A percentile compares a stretch with the other conserved stretches of the same genome.
These are phyloP conservation scores for Brachylomia viminalis DNA, from an alignment of 2,888 invertebrate genomes.

Conservation along the genomic window DNA sequence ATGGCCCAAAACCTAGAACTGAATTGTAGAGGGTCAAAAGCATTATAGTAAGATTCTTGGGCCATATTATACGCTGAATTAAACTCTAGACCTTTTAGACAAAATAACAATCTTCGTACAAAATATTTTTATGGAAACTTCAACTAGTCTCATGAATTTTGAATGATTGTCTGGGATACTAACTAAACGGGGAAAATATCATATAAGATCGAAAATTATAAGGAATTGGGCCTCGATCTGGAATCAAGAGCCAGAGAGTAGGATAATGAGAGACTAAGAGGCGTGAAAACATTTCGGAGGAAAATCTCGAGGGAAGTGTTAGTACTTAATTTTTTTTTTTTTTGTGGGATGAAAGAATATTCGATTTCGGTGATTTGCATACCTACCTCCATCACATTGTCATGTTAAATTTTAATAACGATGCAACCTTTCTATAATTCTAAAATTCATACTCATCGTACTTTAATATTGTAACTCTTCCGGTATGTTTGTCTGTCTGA, in stretches of 20 bases:
- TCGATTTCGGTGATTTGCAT: not conserved
- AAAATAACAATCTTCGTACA: not conserved
- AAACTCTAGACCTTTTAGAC: not conserved
- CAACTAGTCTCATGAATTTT: not conserved
- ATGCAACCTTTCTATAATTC: not conserved
- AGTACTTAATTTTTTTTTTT: too few species aligned
- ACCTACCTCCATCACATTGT: not conserved
- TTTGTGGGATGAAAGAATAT: not conserved
- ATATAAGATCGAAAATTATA: not conserved
- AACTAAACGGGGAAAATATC: not conserved
- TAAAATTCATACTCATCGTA: not conserved
- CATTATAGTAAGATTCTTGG: constrained; percentile 27
- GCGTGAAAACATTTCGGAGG: constrained; percentile 17
- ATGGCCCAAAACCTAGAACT: constrained; percentile 9
- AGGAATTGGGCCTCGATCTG: not conserved
- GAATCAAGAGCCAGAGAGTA: constrained; percentile 3
- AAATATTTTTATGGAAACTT: constrained; percentile 12
- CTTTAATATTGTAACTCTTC: not conserved
- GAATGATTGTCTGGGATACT: not conserved
- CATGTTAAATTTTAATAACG: not conserved
- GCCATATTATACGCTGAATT: constrained; percentile 7
- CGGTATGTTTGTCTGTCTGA: not conserved
- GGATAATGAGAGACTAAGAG: constrained; percentile 10
- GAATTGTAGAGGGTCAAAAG: constrained; percentile 20
- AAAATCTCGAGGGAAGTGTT: not conserved